Percentiles rank a stretch among this genome's conserved stretches.
These are phyloP conservation scores for Zenarchopterus dispar DNA, from an alignment of 2,797 vertebrate genomes.

Conservation along the genomic window DNA sequence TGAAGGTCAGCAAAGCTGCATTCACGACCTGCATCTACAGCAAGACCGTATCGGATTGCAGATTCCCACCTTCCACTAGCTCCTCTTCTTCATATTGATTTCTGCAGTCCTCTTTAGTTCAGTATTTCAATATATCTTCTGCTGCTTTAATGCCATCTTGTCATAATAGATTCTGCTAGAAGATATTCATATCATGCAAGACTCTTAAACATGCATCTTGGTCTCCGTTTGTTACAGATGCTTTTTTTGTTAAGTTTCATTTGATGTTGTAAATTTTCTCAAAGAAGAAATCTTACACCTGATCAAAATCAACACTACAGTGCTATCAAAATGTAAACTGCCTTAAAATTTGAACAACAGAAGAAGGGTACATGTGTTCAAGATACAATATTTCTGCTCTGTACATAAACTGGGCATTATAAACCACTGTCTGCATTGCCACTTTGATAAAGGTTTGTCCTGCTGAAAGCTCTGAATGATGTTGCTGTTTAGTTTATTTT, in stretches of 20 bases:
- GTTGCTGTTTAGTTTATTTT: conserved; percentile 79
- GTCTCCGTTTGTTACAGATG: conserved; percentile 50
- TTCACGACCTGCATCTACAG: conserved; percentile 49
- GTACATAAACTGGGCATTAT: conserved; percentile 90
- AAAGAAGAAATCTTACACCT: conserved; percentile 48
- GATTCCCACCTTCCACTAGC: conserved; percentile 37
- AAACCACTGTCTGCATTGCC: conserved; percentile 90
- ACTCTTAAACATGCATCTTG: conserved; percentile 55
- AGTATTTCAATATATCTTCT: conserved; percentile 66
- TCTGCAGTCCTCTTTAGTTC: conserved; percentile 63
- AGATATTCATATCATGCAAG: conserved; percentile 24
- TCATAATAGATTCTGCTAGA: conserved; percentile 65
- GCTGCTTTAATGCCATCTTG: conserved; percentile 71
- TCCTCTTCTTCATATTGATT: conserved; percentile 42
- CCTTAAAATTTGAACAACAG: conserved; percentile 86
- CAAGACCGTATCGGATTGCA: conserved; percentile 54
- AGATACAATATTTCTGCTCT: conserved; percentile 79
- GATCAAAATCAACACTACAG: conserved; percentile 69
- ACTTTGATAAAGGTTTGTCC: conserved; percentile 87
- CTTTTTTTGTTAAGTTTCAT: conserved; percentile 64
- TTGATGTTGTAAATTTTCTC: conserved; percentile 83
- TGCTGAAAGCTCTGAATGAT: conserved; percentile 86
- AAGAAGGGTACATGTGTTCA: conserved; percentile 77
- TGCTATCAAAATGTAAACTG: conserved; percentile 77
- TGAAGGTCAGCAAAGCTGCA: conserved; percentile 40